These are phyloP conservation scores for Itoplectis maculator DNA, from an alignment of 2,888 invertebrate species.

Conservation along the genomic window DNA sequence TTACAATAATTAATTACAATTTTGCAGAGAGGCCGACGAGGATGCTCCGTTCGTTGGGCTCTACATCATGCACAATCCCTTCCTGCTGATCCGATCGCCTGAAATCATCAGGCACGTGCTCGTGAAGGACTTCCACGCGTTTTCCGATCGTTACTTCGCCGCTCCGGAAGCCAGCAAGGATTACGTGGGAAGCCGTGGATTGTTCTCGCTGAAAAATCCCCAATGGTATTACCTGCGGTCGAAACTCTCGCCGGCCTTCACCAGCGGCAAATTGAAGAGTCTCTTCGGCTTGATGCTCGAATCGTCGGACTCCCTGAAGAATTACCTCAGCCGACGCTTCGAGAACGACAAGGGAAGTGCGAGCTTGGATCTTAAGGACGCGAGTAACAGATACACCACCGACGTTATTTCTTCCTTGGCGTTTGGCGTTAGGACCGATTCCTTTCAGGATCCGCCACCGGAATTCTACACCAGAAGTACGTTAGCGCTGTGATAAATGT, in stretches of 20 bases:
- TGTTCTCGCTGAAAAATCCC: conserved; percentile 84
- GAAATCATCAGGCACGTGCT: conserved; percentile 84
- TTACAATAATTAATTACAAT: no score
- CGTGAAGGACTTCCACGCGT: conserved; percentile 85
- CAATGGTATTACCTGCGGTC: conserved; percentile 85
- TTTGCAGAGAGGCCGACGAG: conserved; percentile 43
- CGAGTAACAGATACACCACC: conserved; percentile 73
- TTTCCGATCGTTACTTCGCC: conserved; percentile 83
- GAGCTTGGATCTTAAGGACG: conserved; percentile 66
- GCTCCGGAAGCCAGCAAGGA: conserved; percentile 78
- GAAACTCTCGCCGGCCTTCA: conserved; percentile 86
- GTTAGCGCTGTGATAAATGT: conserved; percentile 10
- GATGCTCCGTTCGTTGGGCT: conserved; percentile 82
- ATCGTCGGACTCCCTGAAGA: conserved; percentile 76
- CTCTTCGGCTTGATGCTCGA: conserved; percentile 84
- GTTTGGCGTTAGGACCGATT: conserved; percentile 77
- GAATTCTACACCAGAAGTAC: conserved; percentile 75
- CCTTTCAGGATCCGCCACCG: conserved; percentile 71
- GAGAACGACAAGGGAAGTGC: not conserved
- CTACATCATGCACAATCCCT: conserved; percentile 84
- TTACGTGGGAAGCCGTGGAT: conserved; percentile 77
- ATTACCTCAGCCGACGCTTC: conserved; percentile 67
- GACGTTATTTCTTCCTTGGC: conserved; percentile 78
- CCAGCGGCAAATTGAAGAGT: conserved; percentile 86
- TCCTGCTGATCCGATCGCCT: conserved; percentile 83